Evolutionary conservation across 2,797 vertebrate genomes (phyloP).

Genomic region (Neosilurus mollespiculum): DNA sequence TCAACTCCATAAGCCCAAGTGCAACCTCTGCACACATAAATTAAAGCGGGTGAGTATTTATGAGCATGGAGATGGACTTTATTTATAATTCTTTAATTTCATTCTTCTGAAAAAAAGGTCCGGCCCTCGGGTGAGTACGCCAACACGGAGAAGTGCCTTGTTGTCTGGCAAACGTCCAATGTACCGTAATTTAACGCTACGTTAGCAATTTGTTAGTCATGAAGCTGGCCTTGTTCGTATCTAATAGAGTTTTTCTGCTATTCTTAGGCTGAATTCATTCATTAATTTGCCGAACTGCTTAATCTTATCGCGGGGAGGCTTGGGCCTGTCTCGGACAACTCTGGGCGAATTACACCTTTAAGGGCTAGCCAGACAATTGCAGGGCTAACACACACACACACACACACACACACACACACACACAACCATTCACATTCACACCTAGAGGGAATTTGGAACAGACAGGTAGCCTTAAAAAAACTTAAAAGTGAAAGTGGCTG

Average conservation of each 20-base stretch:
- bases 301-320: too few species aligned
- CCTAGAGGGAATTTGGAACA: too few species aligned
- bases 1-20: slow-evolving; percentile 71
- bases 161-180: background rate
- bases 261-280: background rate
- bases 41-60: slow-evolving; percentile 43
- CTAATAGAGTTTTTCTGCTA: too few species aligned
- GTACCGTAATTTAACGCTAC: background rate
- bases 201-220: background rate
- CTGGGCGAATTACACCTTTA: too few species aligned
- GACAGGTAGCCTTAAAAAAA: too few species aligned
- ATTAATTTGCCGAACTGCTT: too few species aligned
- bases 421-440: too few species aligned
- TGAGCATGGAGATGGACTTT: slow-evolving; percentile 12
- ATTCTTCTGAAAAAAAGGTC: background rate
- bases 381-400: too few species aligned
- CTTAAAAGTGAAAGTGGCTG: too few species aligned
- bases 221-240: background rate
- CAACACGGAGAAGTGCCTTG: background rate
- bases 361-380: too few species aligned
- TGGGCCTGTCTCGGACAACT: too few species aligned
- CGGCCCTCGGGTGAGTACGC: background rate
- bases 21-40: slow-evolving; percentile 55
- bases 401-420: too few species aligned
- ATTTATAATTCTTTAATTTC: background rate